Evolutionary conservation across 2,797 vertebrate genomes (phyloP), one percentile per base, ranked within the genome.

Genomic region (Coreius guichenoti): DNA sequence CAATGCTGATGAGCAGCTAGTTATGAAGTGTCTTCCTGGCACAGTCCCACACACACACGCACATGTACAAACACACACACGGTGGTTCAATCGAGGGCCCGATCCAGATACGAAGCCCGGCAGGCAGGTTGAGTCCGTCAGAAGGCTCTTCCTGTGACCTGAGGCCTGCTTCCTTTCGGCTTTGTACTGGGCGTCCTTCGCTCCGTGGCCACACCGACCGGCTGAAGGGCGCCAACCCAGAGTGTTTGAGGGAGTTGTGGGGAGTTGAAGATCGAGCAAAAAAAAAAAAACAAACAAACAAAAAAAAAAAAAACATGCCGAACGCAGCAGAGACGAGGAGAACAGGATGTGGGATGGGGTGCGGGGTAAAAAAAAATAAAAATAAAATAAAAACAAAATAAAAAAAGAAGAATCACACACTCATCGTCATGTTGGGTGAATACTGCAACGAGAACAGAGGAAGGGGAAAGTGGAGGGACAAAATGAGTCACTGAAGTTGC

Each of bases 381-480:
- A 92, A 91, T 89, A 87, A 91, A 92, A 93, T 90, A 87, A 90
- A 93, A 84, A 91, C 39, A 91, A 88, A 91, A 92, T 65, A 89
- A 87, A 90, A 90, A 94, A 98, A 95, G 96, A 97, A 96, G 96
- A 91, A 90, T 96, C 95, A 96, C 94, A 96, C 95, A 89, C 96
- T 96, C 95, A 96, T 95, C 86, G 96, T 95, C 96, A 96, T 95
- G 93, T 95, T 96, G 84, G 95, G 95, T 81, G 95, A 96, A 92
- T 95, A 96, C 96, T 95, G 95, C 88, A 92, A 93, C 95, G 92
- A 95, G 90, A 88, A 94, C 87, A 94, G 82, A 89, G 90, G 61
- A 91, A 89, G 77, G 88, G 90, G 65, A 54, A 47, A 1, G 47
- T 33, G 45, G 86, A 88, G 88, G 88, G 67, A 91, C 90, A 91